A percentile compares a stretch with the other conserved stretches of the same genome.
These are phyloP conservation scores for Nephrotoma flavescens DNA, from an alignment of 2,888 invertebrate genomes.

Conservation along the genomic window DNA sequence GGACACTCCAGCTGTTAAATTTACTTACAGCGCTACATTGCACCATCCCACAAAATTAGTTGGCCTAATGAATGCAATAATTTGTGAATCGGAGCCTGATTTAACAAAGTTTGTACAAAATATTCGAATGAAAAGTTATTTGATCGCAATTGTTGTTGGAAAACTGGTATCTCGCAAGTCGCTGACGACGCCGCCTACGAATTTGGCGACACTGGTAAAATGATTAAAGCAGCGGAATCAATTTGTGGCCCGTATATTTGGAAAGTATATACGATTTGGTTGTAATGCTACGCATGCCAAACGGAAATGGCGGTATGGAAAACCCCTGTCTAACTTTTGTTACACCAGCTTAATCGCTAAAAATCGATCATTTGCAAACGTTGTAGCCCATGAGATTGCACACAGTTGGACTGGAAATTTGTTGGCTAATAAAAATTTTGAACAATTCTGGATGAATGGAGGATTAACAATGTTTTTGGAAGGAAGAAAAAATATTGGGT, in stretches of 20 bases:
- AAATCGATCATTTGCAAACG: slow-evolving; percentile 79
- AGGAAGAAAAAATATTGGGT: slow-evolving; percentile 66
- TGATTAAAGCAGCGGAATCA: slow-evolving; percentile 66
- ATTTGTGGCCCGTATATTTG: slow-evolving; percentile 83
- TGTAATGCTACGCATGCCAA: slow-evolving; percentile 77
- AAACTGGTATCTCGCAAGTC: slow-evolving; percentile 54
- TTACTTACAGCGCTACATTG: slow-evolving; percentile 62
- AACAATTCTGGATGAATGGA: slow-evolving; percentile 96
- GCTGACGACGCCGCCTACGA: slow-evolving; percentile 76
- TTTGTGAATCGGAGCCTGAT: slow-evolving; percentile 27
- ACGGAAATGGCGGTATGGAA: slow-evolving; percentile 97
- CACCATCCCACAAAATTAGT: slow-evolving; percentile 58
- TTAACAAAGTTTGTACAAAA: slow-evolving; percentile 51
- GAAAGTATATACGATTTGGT: slow-evolving; percentile 79
- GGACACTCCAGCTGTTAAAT: slow-evolving; percentile 82
- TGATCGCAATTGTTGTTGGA: slow-evolving; percentile 81
- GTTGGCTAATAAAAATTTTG: slow-evolving; percentile 83
- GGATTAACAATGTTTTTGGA: slow-evolving; percentile 83
- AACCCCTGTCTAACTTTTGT: slow-evolving; percentile 93
- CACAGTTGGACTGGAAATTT: slow-evolving; percentile 95
- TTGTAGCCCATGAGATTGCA: slow-evolving; percentile 89
- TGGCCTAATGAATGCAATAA: slow-evolving; percentile 78
- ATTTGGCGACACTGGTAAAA: slow-evolving; percentile 74
- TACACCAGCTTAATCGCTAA: slow-evolving; percentile 73
- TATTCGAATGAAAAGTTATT: slow-evolving; percentile 76